These are phyloP conservation scores for Saguinus imperator DNA, from an alignment of 2,113 vertebrate species.

Conservation along the genomic window DNA sequence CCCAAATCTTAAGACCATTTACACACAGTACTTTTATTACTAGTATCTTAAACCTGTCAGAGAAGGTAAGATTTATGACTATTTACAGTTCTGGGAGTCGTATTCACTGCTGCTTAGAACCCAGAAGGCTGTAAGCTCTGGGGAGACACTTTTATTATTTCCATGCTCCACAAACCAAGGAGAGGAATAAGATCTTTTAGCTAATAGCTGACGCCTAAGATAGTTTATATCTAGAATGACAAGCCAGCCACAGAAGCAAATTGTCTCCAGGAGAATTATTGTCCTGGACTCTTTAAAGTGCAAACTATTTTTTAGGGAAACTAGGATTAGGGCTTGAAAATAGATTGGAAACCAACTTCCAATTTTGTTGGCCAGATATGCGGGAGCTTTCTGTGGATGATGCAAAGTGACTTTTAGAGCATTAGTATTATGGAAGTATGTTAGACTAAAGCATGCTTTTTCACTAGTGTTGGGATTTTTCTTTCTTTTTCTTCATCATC, in stretches of 20 bases:
- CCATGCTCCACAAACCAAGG: not conserved
- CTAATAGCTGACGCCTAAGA: not conserved
- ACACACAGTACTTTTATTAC: not conserved
- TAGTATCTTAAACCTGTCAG: constrained; percentile 27
- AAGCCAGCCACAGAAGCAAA: not conserved
- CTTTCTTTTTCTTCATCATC: not conserved
- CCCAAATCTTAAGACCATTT: constrained; percentile 14
- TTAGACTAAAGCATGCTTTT: not conserved
- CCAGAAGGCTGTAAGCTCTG: not conserved
- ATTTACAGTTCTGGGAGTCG: not conserved
- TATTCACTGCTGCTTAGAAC: not conserved
- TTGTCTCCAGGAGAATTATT: constrained; percentile 27
- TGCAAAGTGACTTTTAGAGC: not conserved
- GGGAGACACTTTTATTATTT: constrained; percentile 47
- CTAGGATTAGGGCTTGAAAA: not conserved
- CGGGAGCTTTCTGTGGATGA: not conserved
- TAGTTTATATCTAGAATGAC: constrained; percentile 6
- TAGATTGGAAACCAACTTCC: constrained; percentile 8
- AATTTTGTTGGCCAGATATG: not conserved
- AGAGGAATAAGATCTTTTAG: not conserved
- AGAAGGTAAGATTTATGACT: constrained; percentile 24
- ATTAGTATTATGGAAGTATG: not conserved
- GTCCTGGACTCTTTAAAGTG: constrained; percentile 36
- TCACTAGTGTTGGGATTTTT: not conserved
- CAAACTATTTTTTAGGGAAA: constrained; percentile 18